A percentile compares a stretch with the other conserved stretches of the same genome.
Conservation (phyloP, 2,113 vertebrate species). For the Python bivittatus region DNA sequence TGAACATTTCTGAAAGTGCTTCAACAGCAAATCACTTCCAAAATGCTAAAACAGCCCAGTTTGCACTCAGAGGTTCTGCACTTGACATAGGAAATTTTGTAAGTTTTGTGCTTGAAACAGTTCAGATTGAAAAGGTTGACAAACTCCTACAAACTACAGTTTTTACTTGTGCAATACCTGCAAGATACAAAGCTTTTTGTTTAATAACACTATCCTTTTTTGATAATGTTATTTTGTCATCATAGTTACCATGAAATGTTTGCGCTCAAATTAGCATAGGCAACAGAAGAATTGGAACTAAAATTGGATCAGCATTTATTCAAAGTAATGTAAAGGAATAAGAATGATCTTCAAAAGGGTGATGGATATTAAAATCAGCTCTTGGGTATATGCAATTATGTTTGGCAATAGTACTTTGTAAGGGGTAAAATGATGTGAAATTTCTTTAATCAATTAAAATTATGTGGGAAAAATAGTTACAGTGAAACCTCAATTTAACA, state of each 20-base stretch:
- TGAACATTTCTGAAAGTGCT: too few species aligned
- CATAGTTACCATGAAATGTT: background rate
- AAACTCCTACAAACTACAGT: background rate
- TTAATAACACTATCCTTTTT: background rate
- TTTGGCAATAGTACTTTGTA: background rate
- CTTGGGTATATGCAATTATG: background rate
- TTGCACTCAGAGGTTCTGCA: too few species aligned
- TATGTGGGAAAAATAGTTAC: background rate
- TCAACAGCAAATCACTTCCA: too few species aligned
- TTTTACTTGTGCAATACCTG: background rate
- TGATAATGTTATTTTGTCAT: background rate
- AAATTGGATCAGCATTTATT: background rate
- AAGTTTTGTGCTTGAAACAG: too few species aligned
- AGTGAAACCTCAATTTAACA: background rate
- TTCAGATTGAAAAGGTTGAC: too few species aligned
- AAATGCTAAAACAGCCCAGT: background rate
- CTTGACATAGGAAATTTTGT: too few species aligned
- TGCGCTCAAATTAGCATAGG: background rate
- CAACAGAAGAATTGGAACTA: background rate
- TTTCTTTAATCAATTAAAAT: background rate
- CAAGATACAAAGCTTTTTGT: background rate
- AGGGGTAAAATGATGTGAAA: too few species aligned
- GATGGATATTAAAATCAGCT: background rate
- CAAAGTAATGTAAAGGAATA: background rate
- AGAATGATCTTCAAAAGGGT: background rate